These are phyloP conservation scores for Acromyrmex charruanus DNA, from an alignment of 1,140 invertebrate species.

Conservation along the genomic window DNA sequence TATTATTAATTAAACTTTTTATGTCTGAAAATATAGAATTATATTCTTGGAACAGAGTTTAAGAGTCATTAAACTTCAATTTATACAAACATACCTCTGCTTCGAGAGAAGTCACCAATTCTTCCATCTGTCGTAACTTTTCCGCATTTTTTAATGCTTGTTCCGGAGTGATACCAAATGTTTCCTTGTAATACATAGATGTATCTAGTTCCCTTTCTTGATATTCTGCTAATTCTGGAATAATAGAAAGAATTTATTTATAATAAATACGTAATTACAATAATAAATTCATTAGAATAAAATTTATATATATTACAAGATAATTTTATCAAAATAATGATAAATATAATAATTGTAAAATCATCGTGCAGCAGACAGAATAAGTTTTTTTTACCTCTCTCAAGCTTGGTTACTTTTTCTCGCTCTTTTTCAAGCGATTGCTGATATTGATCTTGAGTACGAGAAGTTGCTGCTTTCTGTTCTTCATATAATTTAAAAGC, in stretches of 20 bases:
- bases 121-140: conserved; percentile 83
- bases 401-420: conserved; percentile 80
- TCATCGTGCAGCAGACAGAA: neutral
- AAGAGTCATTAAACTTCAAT: conserved; percentile 15
- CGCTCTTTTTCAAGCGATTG: conserved; percentile 81
- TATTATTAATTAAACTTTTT: neutral
- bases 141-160: conserved; percentile 81
- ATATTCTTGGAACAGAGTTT: neutral
- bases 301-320: neutral
- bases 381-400: conserved; percentile 75
- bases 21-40: neutral
- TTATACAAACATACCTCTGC: conserved; percentile 77
- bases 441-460: conserved; percentile 81
- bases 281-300: neutral
- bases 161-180: conserved; percentile 83
- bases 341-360: neutral
- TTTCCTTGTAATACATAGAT: conserved; percentile 80
- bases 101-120: conserved; percentile 82
- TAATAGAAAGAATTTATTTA: conserved; percentile 31
- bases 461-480: conserved; percentile 84
- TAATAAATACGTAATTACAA: neutral
- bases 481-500: conserved; percentile 92
- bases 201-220: conserved; percentile 77
- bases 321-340: no score
- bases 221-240: conserved; percentile 81